A percentile compares a stretch with the other conserved stretches of the same genome.
These are phyloP conservation scores for Tetramorium alpestre DNA, from an alignment of 1,140 invertebrate genomes.

Conservation along the genomic window DNA sequence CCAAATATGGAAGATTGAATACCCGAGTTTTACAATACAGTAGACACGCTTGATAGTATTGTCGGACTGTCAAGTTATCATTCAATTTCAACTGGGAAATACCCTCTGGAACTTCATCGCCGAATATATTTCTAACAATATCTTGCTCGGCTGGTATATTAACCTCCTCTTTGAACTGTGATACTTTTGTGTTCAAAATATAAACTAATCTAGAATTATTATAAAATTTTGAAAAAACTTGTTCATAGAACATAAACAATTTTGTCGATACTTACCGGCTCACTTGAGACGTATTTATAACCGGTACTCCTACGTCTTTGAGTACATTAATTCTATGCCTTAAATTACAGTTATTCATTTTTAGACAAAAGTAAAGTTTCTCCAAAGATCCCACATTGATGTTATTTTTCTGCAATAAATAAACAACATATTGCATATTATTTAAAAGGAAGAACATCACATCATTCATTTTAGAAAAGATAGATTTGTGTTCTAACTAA, in stretches of 20 bases:
- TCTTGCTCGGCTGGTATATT: conserved; percentile 77
- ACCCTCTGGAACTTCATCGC: conserved; percentile 65
- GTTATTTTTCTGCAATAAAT: conserved; percentile 34
- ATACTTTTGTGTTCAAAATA: conserved; percentile 18
- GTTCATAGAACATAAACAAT: neutral
- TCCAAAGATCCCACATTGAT: neutral
- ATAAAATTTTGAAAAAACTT: conserved; percentile 31
- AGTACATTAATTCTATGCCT: conserved; percentile 69
- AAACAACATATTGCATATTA: neutral
- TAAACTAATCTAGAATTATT: conserved; percentile 27
- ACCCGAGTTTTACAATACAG: conserved; percentile 83
- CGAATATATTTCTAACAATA: conserved; percentile 83
- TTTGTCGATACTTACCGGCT: neutral
- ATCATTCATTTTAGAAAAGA: neutral
- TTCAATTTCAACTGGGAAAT: conserved; percentile 81
- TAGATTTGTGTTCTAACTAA: neutral
- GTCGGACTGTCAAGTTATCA: conserved; percentile 75
- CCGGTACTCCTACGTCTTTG: conserved; percentile 69
- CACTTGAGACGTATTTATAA: neutral
- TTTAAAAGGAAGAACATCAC: neutral
- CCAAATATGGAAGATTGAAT: conserved; percentile 69
- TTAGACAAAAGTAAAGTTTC: conserved; percentile 15
- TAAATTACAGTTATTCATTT: neutral
- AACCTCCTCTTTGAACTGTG: conserved; percentile 76
- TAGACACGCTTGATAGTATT: conserved; percentile 80